Conservation (phyloP, 1,140 invertebrate genomes). For the Coptotermes formosanus region DNA sequence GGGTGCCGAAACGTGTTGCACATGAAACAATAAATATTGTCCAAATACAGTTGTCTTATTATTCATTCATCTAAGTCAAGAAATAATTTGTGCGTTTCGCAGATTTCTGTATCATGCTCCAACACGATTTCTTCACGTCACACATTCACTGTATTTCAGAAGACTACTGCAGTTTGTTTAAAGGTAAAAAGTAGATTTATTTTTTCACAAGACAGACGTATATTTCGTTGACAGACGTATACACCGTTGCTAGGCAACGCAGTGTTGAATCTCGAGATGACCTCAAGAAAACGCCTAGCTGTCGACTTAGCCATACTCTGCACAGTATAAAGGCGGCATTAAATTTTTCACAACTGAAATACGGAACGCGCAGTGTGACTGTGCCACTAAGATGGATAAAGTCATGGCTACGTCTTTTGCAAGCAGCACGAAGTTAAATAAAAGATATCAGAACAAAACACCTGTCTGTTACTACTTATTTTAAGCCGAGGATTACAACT, state of each 20-base stretch:
- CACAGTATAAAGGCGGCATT: neutral
- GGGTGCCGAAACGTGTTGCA: no score
- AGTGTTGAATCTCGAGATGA: neutral
- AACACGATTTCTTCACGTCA: no score
- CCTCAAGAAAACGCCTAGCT: neutral
- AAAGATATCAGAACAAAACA: neutral
- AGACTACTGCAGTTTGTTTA: neutral
- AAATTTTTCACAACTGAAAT: neutral
- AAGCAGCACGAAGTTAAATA: neutral
- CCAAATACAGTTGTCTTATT: no score
- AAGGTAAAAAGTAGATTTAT: neutral
- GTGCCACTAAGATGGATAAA: neutral
- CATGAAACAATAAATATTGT: no score
- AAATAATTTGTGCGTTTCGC: no score
- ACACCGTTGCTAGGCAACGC: neutral
- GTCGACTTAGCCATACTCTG: neutral
- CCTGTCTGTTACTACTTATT: neutral
- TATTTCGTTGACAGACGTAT: no score
- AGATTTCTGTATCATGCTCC: no score
- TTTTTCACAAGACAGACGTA: neutral
- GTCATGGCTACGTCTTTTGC: neutral
- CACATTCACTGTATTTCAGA: no score
- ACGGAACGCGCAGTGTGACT: neutral
- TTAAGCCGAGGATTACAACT: no score
- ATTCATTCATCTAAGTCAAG: no score